Evolutionary conservation across 2,113 vertebrate genomes (phyloP).

Genomic region (Glaucomys volans): DNA sequence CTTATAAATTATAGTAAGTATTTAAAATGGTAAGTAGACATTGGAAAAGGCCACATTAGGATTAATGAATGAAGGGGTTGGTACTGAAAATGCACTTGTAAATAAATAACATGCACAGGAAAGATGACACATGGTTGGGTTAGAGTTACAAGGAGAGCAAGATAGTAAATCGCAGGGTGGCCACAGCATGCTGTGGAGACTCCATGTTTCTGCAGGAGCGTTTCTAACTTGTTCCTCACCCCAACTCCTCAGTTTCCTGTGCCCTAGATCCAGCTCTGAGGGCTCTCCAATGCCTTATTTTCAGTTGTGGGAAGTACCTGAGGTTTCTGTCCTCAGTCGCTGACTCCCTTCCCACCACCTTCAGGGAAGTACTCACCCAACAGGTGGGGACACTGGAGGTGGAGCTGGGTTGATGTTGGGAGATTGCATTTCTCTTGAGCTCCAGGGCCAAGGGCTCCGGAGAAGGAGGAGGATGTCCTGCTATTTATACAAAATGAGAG

Average conservation of each 20-base stretch:
- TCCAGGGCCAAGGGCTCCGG: too few relatives aligned
- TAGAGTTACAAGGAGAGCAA: constrained; percentile 87
- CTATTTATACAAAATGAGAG: neutral
- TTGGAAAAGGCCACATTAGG: constrained; percentile 91
- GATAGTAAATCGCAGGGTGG: constrained; percentile 83
- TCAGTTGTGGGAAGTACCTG: neutral
- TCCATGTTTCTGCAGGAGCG: constrained; percentile 70
- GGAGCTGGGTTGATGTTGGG: neutral
- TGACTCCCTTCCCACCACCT: neutral
- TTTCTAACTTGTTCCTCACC: neutral
- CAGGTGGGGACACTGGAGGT: neutral
- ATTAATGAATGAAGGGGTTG: constrained; percentile 91
- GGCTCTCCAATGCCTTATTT: too few relatives aligned
- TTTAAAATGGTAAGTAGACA: constrained; percentile 92
- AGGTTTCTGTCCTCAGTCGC: neutral
- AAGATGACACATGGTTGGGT: constrained; percentile 89
- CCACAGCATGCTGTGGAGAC: constrained; percentile 63
- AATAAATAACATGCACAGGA: constrained; percentile 90
- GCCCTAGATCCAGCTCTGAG: neutral
- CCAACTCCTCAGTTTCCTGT: neutral
- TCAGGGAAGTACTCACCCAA: fast-evolving
- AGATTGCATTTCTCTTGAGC: neutral
- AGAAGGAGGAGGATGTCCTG: neutral
- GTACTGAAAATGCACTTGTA: constrained; percentile 90
- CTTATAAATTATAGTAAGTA: constrained; percentile 91